Evolutionary conservation across 1,140 invertebrate genomes (phyloP).

Genomic region (Myzus persicae): DNA sequence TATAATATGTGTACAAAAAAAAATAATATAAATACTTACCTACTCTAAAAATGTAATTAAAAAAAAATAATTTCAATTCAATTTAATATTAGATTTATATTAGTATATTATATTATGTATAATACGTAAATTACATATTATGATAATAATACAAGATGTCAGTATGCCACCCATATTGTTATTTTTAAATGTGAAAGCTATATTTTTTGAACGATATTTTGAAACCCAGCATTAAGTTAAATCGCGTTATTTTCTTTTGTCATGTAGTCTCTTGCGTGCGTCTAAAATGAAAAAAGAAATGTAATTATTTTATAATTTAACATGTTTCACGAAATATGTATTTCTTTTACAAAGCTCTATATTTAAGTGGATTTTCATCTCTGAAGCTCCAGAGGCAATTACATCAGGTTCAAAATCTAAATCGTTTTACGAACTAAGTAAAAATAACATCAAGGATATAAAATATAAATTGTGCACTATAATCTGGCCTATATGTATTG

Average conservation of each 20-base stretch:
- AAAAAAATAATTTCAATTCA: no score
- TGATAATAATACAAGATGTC: no score
- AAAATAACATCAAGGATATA: not conserved
- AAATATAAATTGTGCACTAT: not conserved
- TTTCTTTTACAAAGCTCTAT: not conserved
- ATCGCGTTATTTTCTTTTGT: not conserved
- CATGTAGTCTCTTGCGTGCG: not conserved
- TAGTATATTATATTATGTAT: no score
- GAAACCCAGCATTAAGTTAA: not conserved
- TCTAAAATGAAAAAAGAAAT: not conserved
- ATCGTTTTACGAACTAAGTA: conserved; percentile 1
- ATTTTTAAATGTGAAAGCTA: not conserved
- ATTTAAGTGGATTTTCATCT: not conserved
- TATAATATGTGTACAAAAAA: not conserved
- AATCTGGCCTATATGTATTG: not conserved
- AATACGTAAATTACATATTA: no score
- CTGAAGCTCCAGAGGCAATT: not conserved
- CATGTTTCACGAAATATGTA: not conserved
- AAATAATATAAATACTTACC: no score
- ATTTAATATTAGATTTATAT: no score
- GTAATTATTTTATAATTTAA: not conserved
- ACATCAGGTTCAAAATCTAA: not conserved
- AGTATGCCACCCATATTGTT: not conserved
- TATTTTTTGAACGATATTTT: not conserved
- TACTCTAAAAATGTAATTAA: no score